Conservation (phyloP, 2,888 invertebrate species). For the Lasioglossum lativentre region DNA sequence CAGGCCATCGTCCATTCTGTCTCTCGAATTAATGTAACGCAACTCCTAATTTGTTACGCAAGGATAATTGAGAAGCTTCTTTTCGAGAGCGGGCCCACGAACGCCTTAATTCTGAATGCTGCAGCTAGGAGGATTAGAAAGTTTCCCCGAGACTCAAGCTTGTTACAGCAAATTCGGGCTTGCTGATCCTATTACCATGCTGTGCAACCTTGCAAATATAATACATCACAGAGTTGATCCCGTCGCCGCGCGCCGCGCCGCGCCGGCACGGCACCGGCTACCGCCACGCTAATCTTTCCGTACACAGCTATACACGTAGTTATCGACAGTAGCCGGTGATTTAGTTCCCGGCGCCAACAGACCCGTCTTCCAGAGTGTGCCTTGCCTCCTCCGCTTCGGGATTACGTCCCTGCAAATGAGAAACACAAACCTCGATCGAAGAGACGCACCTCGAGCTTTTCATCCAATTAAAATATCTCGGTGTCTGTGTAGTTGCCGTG, state of each 20-base stretch:
- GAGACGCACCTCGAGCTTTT: not conserved
- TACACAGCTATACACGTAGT: slow-evolving; percentile 18
- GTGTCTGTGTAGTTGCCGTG: not conserved
- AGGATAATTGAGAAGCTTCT: not conserved
- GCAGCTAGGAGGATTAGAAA: slow-evolving; percentile 39
- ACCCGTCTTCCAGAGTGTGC: not conserved
- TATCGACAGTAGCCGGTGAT: slow-evolving; percentile 12
- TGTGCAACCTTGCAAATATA: slow-evolving; percentile 44
- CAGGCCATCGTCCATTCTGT: no score
- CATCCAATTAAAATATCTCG: not conserved
- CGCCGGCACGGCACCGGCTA: not conserved
- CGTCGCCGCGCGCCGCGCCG: no score
- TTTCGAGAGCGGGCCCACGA: not conserved
- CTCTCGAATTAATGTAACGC: no score
- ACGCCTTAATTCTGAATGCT: slow-evolving; percentile 6
- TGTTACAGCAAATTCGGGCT: slow-evolving; percentile 28
- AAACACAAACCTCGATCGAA: not conserved
- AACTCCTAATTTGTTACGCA: not conserved
- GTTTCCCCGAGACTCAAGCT: slow-evolving; percentile 20
- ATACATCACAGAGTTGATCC: slow-evolving; percentile 39
- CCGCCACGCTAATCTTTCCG: slow-evolving; percentile 2
- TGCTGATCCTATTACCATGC: slow-evolving; percentile 40
- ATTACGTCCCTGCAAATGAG: not conserved
- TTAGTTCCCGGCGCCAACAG: not conserved
- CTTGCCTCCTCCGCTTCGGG: not conserved